Base-by-base conservation (phyloP, 1,140 invertebrate genomes). In the Drosophila quadrilineata region DNA sequence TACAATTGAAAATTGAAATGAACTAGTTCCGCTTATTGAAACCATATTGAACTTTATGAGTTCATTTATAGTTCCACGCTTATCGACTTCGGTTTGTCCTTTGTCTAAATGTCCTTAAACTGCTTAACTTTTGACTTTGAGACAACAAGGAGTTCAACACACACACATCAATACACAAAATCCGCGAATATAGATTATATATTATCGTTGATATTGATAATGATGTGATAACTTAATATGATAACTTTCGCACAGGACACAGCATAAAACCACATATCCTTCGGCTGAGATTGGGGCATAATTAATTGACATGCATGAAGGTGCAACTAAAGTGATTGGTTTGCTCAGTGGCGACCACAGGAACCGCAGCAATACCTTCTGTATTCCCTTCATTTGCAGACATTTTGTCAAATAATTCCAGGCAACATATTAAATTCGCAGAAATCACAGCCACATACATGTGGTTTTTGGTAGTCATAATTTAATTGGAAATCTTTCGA, bases 191-290 rank as follows among this genome's bases (percentile, higher is more conserved):
- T n/a, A n/a, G n/a, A n/a, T n/a, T n/a, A n/a, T n/a, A n/a, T n/a
- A n/a, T n/a, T n/a, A n/a, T n/a, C n/a, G n/a, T n/a, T n/a, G n/a
- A n/a, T n/a, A n/a, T n/a, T n/a, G n/a, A n/a, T n/a, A n/a, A n/a
- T n/a, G n/a, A n/a, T n/a, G n/a, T n/a, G n/a, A n/a, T n/a, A n/a
- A n/a, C n/a, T n/a, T n/a, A 64, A 72, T 52, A 22, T 69, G 58
- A 69, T 69, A 72, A 69, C 69, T 68, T 72, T 72, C 58, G 45
- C 57, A 3, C n/a, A 22, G 4, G 0, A 38, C 35, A 43, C 26
- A n/a, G n/a, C n/a, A n/a, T n/a, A 22, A 4, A 24, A 17, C 16
- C 21, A 22, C 38, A 22, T n/a, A n/a, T n/a, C n/a, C 38, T 10
- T n/a, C 22, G 9, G 8, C 45, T 16, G 9, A 49, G 28, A 35